Conservation (phyloP, 2,888 invertebrate genomes). For the Dioctria linearis region DNA sequence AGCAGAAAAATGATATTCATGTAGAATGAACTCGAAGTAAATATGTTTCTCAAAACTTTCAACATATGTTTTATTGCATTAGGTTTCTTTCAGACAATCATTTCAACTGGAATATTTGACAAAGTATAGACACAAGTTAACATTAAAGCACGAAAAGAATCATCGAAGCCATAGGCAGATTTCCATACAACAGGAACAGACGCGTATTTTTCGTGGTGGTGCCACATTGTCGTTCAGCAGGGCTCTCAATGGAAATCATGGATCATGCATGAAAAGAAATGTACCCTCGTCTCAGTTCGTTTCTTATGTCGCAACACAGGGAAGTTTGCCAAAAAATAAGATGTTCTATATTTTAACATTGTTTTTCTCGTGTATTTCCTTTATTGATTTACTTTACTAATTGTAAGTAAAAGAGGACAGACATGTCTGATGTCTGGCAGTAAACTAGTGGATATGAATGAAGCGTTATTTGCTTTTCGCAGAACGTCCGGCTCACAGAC, state of each 20-base stretch:
- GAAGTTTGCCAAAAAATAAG: slow-evolving; percentile 35
- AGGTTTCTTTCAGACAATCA: too few species aligned
- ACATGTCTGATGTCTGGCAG: background rate
- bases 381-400: slow-evolving; percentile 7
- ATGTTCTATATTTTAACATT: slow-evolving; percentile 7
- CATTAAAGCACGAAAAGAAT: too few species aligned
- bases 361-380: background rate
- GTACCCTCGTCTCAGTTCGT: slow-evolving; percentile 6
- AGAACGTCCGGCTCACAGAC: too few species aligned
- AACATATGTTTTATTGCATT: too few species aligned
- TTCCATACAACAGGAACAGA: background rate
- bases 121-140: too few species aligned
- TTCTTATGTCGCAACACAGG: slow-evolving; percentile 12
- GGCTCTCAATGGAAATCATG: background rate
- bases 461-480: background rate
- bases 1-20: too few species aligned
- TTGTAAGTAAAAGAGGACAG: background rate
- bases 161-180: too few species aligned
- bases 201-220: slow-evolving; percentile 1
- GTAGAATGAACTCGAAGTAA: too few species aligned
- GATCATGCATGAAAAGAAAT: background rate
- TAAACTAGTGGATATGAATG: background rate
- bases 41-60: too few species aligned
- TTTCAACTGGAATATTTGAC: too few species aligned
- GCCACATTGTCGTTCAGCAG: background rate